Evolutionary conservation across 1,140 invertebrate species (phyloP).

Genomic region (Ceratina australensis): DNA sequence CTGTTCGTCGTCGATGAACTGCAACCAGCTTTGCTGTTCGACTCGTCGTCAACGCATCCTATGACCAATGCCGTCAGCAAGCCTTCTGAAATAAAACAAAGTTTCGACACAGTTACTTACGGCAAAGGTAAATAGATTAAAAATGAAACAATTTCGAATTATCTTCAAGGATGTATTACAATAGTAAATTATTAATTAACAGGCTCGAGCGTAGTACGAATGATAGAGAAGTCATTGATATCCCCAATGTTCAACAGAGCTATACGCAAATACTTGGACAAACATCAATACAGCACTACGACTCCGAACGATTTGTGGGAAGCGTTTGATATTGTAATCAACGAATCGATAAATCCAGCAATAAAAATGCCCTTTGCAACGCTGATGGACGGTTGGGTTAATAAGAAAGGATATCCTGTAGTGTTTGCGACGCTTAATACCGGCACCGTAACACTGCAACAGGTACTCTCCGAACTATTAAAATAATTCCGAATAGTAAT

Average conservation of each 20-base stretch:
- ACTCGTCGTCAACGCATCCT: slow-evolving; percentile 58
- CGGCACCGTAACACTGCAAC: slow-evolving; percentile 76
- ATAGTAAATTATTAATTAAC: background rate
- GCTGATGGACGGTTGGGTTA: slow-evolving; percentile 84
- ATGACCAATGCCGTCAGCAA: slow-evolving; percentile 68
- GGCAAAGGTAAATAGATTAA: slow-evolving; percentile 83
- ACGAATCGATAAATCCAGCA: background rate
- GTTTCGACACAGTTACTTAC: slow-evolving; percentile 87
- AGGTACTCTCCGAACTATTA: slow-evolving; percentile 61
- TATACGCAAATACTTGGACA: slow-evolving; percentile 79
- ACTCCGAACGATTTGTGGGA: slow-evolving; percentile 82
- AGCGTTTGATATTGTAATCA: slow-evolving; percentile 71
- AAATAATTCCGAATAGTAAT: too few species aligned
- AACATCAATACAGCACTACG: slow-evolving; percentile 79
- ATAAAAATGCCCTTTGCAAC: slow-evolving; percentile 47
- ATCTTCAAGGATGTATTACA: background rate
- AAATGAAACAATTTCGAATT: too few species aligned
- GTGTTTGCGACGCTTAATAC: slow-evolving; percentile 80
- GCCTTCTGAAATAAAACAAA: slow-evolving; percentile 77
- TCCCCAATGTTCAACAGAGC: slow-evolving; percentile 82
- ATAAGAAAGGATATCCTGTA: slow-evolving; percentile 87
- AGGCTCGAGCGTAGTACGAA: slow-evolving; percentile 85
- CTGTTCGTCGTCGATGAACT: slow-evolving; percentile 78
- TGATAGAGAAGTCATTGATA: slow-evolving; percentile 86
- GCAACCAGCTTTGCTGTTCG: slow-evolving; percentile 67